Percentiles rank a stretch among this genome's conserved stretches.
Evolutionary conservation across 2,888 invertebrate species (phyloP).

Genomic region (Uloborus plumipes): DNA sequence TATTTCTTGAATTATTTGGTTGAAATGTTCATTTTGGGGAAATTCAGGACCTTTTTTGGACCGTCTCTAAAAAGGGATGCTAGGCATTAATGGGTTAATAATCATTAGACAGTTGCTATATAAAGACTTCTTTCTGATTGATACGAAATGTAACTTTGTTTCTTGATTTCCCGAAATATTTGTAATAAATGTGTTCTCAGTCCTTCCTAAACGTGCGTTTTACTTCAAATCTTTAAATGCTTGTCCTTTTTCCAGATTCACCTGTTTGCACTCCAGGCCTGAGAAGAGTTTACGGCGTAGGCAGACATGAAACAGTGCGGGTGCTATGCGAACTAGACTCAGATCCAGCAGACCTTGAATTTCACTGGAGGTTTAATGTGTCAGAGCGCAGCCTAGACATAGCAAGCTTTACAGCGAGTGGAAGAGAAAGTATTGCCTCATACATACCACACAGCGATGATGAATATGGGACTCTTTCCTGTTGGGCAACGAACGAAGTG

Average conservation of each 20-base stretch:
- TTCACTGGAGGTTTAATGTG: slow-evolving; percentile 95
- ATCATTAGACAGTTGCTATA: no score
- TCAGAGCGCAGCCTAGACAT: slow-evolving; percentile 72
- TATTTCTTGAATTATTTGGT: no score
- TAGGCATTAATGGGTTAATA: no score
- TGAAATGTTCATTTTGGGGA: no score
- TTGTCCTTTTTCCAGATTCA: slow-evolving; percentile 73
- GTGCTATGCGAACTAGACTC: slow-evolving; percentile 66
- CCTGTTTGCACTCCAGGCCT: slow-evolving; percentile 66
- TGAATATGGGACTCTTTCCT: slow-evolving; percentile 90
- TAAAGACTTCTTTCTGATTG: no score
- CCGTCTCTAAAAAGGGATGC: no score
- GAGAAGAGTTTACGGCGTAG: slow-evolving; percentile 66
- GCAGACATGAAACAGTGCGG: slow-evolving; percentile 65
- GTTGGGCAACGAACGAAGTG: slow-evolving; percentile 85
- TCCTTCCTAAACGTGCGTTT: no score
- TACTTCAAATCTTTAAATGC: background rate
- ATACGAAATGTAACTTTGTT: no score
- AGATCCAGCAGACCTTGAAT: slow-evolving; percentile 76
- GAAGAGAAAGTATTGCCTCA: slow-evolving; percentile 85
- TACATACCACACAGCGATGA: slow-evolving; percentile 91
- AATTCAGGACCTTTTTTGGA: no score
- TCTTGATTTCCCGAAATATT: no score
- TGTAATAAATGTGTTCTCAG: no score
- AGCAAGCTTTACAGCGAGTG: slow-evolving; percentile 76